These are phyloP conservation scores for Drosophila merina DNA, from an alignment of 2,888 invertebrate genomes.

Conservation along the genomic window DNA sequence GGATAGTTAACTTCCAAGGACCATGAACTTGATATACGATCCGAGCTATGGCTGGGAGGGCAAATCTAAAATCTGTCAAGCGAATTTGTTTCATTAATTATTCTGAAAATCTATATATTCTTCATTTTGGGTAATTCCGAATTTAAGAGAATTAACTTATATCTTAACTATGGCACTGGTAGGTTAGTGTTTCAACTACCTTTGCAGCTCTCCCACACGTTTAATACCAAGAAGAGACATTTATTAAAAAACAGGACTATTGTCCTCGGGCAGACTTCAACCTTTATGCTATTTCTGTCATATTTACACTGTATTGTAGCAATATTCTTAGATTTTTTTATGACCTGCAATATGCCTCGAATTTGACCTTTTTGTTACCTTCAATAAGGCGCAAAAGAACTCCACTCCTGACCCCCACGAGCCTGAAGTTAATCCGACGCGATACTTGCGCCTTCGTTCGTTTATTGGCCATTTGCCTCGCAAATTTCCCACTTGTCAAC, in stretches of 20 bases:
- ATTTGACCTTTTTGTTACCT: slow-evolving; percentile 12
- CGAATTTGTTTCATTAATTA: slow-evolving; percentile 5
- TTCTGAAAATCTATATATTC: too few relatives aligned
- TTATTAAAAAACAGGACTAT: not conserved
- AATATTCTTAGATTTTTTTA: slow-evolving; percentile 30
- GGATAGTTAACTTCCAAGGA: slow-evolving; percentile 13
- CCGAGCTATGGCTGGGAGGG: not conserved
- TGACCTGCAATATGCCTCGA: slow-evolving; percentile 23
- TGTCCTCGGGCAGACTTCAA: slow-evolving; percentile 9
- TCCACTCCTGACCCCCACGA: slow-evolving; percentile 2
- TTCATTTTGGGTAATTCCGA: not conserved
- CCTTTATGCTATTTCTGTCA: slow-evolving; percentile 21
- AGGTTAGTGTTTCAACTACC: too few relatives aligned
- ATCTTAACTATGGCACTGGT: too few relatives aligned
- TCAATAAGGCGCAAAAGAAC: slow-evolving; percentile 30
- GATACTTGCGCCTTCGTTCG: slow-evolving; percentile 17
- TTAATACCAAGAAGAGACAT: not conserved
- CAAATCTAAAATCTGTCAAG: slow-evolving; percentile 5
- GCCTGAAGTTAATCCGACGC: slow-evolving; percentile 31
- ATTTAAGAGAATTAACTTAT: not conserved
- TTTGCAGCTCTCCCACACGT: not conserved
- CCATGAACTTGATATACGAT: slow-evolving; percentile 18
- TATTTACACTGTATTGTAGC: slow-evolving; percentile 13
- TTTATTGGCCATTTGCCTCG: slow-evolving; percentile 56
- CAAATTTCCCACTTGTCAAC: slow-evolving; percentile 54